Conservation (phyloP, 2,113 vertebrate genomes). For the Sakesphorus luctuosus region DNA sequence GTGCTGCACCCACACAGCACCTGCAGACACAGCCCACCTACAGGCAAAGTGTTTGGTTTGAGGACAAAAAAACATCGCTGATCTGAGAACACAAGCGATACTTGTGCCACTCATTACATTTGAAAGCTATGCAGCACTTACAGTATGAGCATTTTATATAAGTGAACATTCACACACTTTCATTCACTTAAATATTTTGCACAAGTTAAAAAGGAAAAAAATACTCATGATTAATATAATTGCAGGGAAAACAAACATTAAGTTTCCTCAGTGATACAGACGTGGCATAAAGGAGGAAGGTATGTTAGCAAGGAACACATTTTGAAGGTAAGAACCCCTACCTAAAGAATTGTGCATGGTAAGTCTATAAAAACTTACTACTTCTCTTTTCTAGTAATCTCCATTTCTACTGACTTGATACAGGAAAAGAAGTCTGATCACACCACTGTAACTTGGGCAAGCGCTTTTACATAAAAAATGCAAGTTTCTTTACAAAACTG, state of each 20-base stretch:
- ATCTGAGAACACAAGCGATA: rapidly evolving
- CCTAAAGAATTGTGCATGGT: neutral
- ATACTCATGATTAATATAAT: neutral
- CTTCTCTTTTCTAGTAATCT: neutral
- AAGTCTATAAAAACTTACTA: neutral
- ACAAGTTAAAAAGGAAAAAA: neutral
- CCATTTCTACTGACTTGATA: neutral
- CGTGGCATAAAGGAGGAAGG: neutral
- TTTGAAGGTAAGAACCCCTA: neutral
- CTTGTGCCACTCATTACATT: neutral
- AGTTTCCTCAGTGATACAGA: neutral
- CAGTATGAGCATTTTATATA: neutral
- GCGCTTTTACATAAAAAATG: neutral
- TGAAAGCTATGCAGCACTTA: neutral
- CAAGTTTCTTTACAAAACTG: neutral
- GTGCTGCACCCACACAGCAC: rapidly evolving
- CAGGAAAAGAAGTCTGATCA: neutral
- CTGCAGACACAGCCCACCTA: neutral
- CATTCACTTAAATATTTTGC: neutral
- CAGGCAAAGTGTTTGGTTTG: rapidly evolving
- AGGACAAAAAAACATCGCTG: neutral
- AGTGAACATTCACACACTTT: neutral
- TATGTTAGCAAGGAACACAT: neutral
- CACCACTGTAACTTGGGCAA: neutral
- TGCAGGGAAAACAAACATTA: neutral